A percentile compares a stretch with the other conserved stretches of the same genome.
phyloP scores from a whole-genome alignment of 30 jellyfish, hydroid and myxozoan species.

The Mastigias papua region DNA sequence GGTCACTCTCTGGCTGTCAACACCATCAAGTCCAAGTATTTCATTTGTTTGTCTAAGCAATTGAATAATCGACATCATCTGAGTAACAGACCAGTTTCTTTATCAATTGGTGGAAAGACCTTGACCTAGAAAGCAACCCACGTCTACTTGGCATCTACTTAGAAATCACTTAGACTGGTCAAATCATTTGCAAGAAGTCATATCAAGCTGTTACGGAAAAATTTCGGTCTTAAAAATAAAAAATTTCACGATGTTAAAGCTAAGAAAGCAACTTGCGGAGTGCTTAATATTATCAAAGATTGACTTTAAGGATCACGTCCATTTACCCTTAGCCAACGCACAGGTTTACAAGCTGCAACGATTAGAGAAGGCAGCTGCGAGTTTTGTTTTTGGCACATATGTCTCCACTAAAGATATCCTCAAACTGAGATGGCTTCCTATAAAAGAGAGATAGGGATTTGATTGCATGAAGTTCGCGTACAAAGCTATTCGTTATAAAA shows the following conservation, averaged over 20 bases:
- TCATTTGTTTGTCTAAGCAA: constrained; percentile 30
- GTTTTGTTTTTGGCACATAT: constrained; percentile 19
- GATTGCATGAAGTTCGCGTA: too few relatives aligned
- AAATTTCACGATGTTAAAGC: constrained; percentile 2
- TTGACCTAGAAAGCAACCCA: too few relatives aligned
- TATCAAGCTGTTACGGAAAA: too few relatives aligned
- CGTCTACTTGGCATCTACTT: too few relatives aligned
- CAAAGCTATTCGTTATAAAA: too few relatives aligned
- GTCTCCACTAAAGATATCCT: constrained; percentile 23
- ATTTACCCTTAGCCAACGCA: constrained; percentile 28
- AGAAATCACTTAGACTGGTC: too few relatives aligned
- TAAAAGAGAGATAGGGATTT: too few relatives aligned
- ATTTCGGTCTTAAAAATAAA: not conserved
- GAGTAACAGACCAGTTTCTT: constrained; percentile 11
- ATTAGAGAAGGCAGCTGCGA: constrained; percentile 5
- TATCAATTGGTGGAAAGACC: constrained; percentile 14
- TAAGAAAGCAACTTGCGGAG: constrained; percentile 20
- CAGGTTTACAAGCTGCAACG: constrained; percentile 20
- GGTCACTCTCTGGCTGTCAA: constrained; percentile 17
- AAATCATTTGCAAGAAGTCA: too few relatives aligned
- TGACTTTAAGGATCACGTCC: not conserved
- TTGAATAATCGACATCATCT: constrained; percentile 30
- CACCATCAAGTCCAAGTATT: constrained; percentile 22
- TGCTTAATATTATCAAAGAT: constrained; percentile 12
- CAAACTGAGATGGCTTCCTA: constrained; percentile 22